Base-by-base conservation (phyloP, 1,140 invertebrate genomes). In the Camponotus floridanus region DNA sequence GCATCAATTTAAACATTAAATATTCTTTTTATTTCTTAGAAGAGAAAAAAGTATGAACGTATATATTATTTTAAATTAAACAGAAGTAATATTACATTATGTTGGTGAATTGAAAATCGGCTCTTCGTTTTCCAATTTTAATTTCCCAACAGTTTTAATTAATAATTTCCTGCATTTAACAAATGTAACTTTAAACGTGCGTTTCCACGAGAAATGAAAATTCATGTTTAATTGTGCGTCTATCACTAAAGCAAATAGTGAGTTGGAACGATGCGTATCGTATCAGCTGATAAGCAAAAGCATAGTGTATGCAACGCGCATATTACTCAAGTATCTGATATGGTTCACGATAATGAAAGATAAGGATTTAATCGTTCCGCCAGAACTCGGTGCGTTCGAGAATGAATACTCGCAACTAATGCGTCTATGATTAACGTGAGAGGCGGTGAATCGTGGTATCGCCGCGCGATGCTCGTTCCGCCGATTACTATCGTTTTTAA, bases 401-500 rank as follows among this genome's bases (percentile, higher is more conserved):
- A 15, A 45, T 70, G 65, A 70, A 80, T 70, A 80, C 64, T 81
- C 33, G 67, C 57, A 59, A 80, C 64, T 80, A 80, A 81, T 61
- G 67, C 67, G 79, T 1, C 26, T 81, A 71, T 45, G 78, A 71
- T 81, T 81, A 81, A 81, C 67, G 51, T 73, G 79, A 81, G 79
- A 81, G 26, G 55, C 55, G 15, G 78, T 42, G 42, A 80, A 80
- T n/a, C 26, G 26, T 26, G 0, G 26, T 80, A 79, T 79, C 55
- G 76, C 62, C 55, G 76, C 51, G 33, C 59, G 78, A 80, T 80
- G 67, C 61, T 59, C 39, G 79, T 59, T 81, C 26, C 81, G 71
- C 57, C 51, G 73, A 84, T 88, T 45, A 79, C 57, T 86, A 90
- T 90, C 88, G 61, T 86, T 88, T 83, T 86, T 88, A 79, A 83